Conservation (phyloP, 2,113 vertebrate species). For the Leptocoma aspasia region DNA sequence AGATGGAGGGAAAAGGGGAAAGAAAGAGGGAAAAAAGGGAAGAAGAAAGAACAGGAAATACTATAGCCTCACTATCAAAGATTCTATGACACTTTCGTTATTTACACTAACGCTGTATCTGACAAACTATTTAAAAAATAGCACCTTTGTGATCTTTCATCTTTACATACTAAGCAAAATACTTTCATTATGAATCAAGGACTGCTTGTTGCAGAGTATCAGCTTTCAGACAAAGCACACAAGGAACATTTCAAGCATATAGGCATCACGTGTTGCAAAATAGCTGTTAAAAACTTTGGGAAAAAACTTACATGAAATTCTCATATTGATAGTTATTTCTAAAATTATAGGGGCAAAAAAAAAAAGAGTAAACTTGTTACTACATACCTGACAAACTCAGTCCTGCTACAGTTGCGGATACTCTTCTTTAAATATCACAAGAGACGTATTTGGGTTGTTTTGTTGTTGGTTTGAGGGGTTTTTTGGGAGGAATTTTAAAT, state of each 20-base stretch:
- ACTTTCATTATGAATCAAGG: not conserved
- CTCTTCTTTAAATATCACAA: not conserved
- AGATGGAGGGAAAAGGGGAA: accelerated
- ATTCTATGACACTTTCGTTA: accelerated
- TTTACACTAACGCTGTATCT: not conserved
- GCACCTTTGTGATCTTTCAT: not conserved
- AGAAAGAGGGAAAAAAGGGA: not conserved
- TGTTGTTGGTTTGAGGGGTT: too few species aligned
- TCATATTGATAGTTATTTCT: not conserved
- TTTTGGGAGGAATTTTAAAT: too few species aligned
- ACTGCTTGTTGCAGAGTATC: not conserved
- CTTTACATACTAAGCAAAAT: not conserved
- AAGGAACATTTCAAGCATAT: not conserved
- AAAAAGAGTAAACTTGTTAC: not conserved
- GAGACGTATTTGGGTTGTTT: not conserved
- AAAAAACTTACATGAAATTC: not conserved
- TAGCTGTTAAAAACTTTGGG: not conserved
- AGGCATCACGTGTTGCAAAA: not conserved
- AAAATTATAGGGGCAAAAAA: not conserved
- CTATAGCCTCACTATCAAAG: not conserved
- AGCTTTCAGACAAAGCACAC: not conserved
- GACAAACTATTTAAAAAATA: not conserved
- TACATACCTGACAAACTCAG: not conserved
- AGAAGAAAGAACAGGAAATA: not conserved
- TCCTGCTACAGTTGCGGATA: not conserved